Evolutionary conservation across 1,140 invertebrate genomes (phyloP).

Genomic region (Nomia melanderi): DNA sequence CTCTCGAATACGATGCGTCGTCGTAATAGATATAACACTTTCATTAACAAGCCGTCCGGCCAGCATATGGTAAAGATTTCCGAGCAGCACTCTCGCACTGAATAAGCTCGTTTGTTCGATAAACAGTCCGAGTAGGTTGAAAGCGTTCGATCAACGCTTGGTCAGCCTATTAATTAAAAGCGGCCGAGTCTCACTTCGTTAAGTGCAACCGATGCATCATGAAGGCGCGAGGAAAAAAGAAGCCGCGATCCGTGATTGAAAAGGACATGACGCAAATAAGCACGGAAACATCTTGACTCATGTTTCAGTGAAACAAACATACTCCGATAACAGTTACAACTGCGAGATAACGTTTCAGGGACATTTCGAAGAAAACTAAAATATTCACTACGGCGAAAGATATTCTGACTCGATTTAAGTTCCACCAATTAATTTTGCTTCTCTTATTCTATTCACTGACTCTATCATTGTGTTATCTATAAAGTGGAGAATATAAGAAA

Average conservation of each 20-base stretch:
- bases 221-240: constrained; percentile 35
- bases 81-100: constrained; percentile 42
- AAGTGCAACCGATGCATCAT: constrained; percentile 58
- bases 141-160: constrained; percentile 62
- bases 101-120: constrained; percentile 66
- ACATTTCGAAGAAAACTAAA: too few relatives aligned
- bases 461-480: too few relatives aligned
- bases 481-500: too few relatives aligned
- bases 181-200: constrained; percentile 60
- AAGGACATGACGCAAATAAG: constrained; percentile 56
- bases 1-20: constrained; percentile 9
- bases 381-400: too few relatives aligned
- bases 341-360: too few relatives aligned
- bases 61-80: constrained; percentile 37
- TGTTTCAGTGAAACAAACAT: constrained; percentile 15
- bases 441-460: too few relatives aligned
- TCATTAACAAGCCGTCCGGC: constrained; percentile 51
- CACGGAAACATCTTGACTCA: constrained; percentile 41
- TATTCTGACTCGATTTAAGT: too few relatives aligned
- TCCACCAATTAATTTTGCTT: too few relatives aligned
- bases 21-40: constrained; percentile 50
- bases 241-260: neutral
- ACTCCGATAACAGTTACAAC: neutral
- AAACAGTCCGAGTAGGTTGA: constrained; percentile 51
- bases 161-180: constrained; percentile 63